Percentiles rank a stretch among this genome's conserved stretches.
phyloP scores from a whole-genome alignment of 2,888 invertebrate genomes.

The Globia sparganii region DNA sequence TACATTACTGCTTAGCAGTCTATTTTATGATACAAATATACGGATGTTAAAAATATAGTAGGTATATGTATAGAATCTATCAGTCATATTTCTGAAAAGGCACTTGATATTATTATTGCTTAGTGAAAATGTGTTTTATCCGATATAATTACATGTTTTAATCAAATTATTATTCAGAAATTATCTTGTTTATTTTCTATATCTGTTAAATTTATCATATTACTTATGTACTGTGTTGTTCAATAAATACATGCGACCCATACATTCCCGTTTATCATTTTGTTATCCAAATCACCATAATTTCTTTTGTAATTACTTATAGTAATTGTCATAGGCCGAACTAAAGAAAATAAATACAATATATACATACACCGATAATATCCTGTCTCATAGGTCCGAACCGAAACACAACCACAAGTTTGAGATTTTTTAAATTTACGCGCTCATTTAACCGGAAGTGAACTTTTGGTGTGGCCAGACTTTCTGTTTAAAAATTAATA shows the following conservation, averaged over 20 bases:
- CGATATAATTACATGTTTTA: constrained; percentile 27
- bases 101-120: constrained; percentile 50
- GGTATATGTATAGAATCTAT: constrained; percentile 38
- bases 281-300: background rate
- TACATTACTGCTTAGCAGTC: constrained; percentile 73
- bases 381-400: background rate
- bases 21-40: constrained; percentile 71
- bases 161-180: constrained; percentile 42
- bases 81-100: constrained; percentile 50
- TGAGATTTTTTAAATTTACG: constrained; percentile 19
- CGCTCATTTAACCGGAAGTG: constrained; percentile 30
- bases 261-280: constrained; percentile 27
- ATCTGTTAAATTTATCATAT: constrained; percentile 58
- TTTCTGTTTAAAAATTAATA: constrained; percentile 9
- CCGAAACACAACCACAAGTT: background rate
- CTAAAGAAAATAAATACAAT: background rate
- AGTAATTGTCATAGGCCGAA: background rate
- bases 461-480: background rate
- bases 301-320: background rate
- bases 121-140: constrained; percentile 30
- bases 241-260: constrained; percentile 74
- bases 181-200: constrained; percentile 46
- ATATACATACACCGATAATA: too few species aligned
- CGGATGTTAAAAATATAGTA: constrained; percentile 57
- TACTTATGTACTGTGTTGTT: constrained; percentile 68